Base-by-base conservation (phyloP, 2,888 invertebrate genomes). In the Eristalinus sepulchralis region DNA sequence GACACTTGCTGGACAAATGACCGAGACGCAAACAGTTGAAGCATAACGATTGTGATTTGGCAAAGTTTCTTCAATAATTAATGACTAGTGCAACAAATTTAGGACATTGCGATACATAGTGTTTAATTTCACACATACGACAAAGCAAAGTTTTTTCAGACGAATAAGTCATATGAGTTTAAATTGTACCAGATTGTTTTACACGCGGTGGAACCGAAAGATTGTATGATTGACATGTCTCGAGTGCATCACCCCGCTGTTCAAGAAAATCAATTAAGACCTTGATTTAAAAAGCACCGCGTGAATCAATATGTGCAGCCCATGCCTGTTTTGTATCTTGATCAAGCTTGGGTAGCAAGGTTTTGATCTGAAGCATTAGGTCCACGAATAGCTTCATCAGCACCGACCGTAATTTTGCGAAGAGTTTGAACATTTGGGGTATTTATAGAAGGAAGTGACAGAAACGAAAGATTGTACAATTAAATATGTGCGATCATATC, bases 291-390 rank as follows among this genome's bases (percentile, higher is more conserved):
- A 10, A 1, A 39, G 2, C 17, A 33, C 34, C 9, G 1, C 76
- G 47, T 17, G 17, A 17, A 3, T 53, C 34, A 20, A 63, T 22
- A 9, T 64, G 22, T 63, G 53, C 64, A 20, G 34, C 73, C 73
- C 73, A 73, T 1, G 73, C 33, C n/a, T 64, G 55, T 13, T 73
- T 73, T 17, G 57, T 57, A 17, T 73, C 57, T 13, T 55, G 66
- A 59, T 76, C 75, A 17, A 66, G 9, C 27, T 76, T 76, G 11
- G 10, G 33, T 2, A 64, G n/a, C 17, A 79, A 63, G 13, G 34
- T 66, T 66, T 34, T 36, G 22, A 33, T 34, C 22, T n/a, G 47
- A 27, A 8, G 60, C 36, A 20, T 60, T 57, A 9, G 60, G 57
- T 10, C 24, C 36, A 27, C 6, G 57, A n/a, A 64, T n/a, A 13